Evolutionary conservation across 2,113 vertebrate genomes (phyloP), one percentile per base, ranked within the genome.

Genomic region (Leiothrix lutea): DNA sequence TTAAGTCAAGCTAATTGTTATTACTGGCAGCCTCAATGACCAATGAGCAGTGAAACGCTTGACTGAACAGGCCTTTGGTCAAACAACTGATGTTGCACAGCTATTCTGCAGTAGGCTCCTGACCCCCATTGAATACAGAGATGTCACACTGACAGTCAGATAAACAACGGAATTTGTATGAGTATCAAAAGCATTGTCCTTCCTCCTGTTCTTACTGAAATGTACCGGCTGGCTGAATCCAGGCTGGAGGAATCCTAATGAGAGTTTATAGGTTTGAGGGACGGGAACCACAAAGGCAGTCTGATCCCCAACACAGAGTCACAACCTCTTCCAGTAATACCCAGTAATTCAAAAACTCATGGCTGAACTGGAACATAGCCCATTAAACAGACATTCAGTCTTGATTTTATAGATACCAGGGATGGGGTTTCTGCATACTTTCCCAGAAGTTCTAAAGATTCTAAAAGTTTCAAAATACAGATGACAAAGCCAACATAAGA

Each of bases 1-100:
- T 94, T 95, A 96, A 95, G 74, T 95, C 84, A 79, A 87, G 58
- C 70, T 96, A 94, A 95, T 97, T 95, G 84, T 95, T 97, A 94
- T 95, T 96, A 85, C 93, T 96, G 96, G 93, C 95, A 96, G 71
- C 19, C 33, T 40, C 85, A 90, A 58, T 77, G 94, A 95, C 95
- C 91, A 81, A 96, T 90, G 92, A 96, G 75, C 4, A 8, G 71
- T 71, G 87, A 92, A 95, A 96, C 0, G 8, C 87, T 83, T 88
- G 87, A 88, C 74, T 86, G 92, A 95, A 40, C 66, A 95, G 64
- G 87, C 42, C 71, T 86, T 73, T 70, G 81, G 87, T 95, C 90
- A 85, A 85, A 79, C 12, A 79, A 75, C 53, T 82, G 74, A 62
- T 50, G 82, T 60, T 90, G 54, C 74, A 33, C 11, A 91, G 93